Percentiles rank a stretch among this genome's conserved stretches.
Conservation (phyloP, 2,888 invertebrate genomes). For the Calephelis perditalis region DNA sequence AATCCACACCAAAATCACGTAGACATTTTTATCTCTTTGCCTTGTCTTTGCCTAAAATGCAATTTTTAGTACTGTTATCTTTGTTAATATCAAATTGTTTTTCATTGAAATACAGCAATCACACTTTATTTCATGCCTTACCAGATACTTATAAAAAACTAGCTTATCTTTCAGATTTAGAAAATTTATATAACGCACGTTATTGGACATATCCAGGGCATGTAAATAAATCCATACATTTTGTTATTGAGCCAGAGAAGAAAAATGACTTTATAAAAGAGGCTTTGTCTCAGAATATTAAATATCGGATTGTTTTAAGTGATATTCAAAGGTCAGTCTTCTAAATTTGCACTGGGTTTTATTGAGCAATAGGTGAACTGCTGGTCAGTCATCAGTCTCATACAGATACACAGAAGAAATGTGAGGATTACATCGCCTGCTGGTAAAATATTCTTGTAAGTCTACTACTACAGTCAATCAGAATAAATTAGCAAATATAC, state of each 20-base stretch:
- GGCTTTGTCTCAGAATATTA: neutral
- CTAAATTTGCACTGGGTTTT: too few species aligned
- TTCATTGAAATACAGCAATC: neutral
- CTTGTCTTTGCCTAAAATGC: neutral
- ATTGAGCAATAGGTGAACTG: too few species aligned
- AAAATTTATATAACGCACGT: slow-evolving; percentile 5
- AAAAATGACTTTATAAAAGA: slow-evolving; percentile 8
- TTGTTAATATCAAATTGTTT: neutral
- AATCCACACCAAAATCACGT: too few species aligned
- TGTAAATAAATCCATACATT: neutral
- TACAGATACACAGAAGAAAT: too few species aligned
- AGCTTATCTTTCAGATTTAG: slow-evolving; percentile 1
- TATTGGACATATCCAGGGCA: slow-evolving; percentile 1
- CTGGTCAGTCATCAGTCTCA: too few species aligned
- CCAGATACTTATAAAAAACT: neutral
- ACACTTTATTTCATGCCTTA: neutral
- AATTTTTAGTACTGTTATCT: neutral
- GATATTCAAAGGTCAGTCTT: neutral
- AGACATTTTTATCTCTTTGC: too few species aligned
- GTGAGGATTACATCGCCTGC: too few species aligned
- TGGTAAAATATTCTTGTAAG: too few species aligned
- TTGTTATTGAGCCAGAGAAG: neutral
- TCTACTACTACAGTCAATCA: too few species aligned
- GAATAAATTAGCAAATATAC: too few species aligned
- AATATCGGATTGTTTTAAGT: neutral